Conservation (phyloP, 2,888 invertebrate species). For the Frankliniella fusca region DNA sequence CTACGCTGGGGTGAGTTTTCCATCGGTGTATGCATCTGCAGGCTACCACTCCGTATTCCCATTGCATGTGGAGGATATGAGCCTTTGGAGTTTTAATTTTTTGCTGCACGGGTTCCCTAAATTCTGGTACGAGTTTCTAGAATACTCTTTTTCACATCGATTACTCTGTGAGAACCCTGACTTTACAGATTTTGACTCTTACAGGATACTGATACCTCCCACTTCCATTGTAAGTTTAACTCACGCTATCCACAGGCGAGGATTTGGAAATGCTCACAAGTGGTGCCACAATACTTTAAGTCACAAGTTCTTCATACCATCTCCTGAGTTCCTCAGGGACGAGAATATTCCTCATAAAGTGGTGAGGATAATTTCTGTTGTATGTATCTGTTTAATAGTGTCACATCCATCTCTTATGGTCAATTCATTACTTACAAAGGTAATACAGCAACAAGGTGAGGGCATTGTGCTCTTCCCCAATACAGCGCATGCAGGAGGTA, state of each 20-base stretch:
- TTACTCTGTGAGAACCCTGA: no score
- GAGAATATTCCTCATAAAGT: neutral
- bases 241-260: no score
- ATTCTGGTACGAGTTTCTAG: neutral
- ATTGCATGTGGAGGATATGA: neutral
- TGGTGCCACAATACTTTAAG: neutral
- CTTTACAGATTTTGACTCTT: neutral
- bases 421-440: neutral
- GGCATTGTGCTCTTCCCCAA: neutral
- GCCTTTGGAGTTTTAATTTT: neutral
- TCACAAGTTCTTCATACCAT: neutral
- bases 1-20: neutral
- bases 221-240: neutral
- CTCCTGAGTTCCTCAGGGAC: neutral
- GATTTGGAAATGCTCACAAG: neutral
- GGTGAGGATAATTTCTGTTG: neutral
- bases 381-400: neutral
- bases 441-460: conserved; percentile 8
- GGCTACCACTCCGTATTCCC: neutral
- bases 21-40: neutral
- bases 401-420: neutral
- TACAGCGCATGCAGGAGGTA: no score
- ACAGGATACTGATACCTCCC: neutral
- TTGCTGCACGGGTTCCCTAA: neutral
- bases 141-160: neutral